phyloP scores from a whole-genome alignment of 2,888 invertebrate species.

The Apamea epomidion region DNA sequence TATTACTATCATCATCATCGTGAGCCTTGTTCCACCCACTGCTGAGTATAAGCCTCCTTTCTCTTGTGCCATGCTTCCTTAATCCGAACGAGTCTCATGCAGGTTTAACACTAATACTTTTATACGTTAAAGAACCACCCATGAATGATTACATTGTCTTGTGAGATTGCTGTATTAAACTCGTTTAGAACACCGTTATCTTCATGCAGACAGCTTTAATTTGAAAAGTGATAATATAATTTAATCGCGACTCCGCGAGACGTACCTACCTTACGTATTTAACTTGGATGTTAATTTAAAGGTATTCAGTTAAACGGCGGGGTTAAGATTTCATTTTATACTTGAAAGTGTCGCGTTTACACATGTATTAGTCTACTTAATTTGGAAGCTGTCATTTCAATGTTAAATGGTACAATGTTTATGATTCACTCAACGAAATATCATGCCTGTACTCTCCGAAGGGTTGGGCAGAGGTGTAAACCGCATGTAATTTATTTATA shows the following conservation, averaged over 20 bases:
- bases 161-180: slow-evolving; percentile 14
- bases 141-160: not conserved
- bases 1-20: not conserved
- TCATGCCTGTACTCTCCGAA: not conserved
- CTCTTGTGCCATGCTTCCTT: not conserved
- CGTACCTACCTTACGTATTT: slow-evolving; percentile 17
- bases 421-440: not conserved
- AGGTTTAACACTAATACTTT: not conserved
- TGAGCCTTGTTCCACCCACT: not conserved
- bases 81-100: not conserved
- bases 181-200: not conserved
- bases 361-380: slow-evolving; percentile 36
- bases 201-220: slow-evolving; percentile 28
- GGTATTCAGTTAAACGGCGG: slow-evolving; percentile 18
- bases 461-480: no score
- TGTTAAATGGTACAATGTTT: slow-evolving; percentile 13
- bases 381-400: slow-evolving; percentile 8
- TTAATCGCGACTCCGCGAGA: slow-evolving; percentile 19
- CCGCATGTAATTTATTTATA: not conserved
- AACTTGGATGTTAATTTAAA: slow-evolving; percentile 32
- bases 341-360: slow-evolving; percentile 25
- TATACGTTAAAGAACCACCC: not conserved
- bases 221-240: slow-evolving; percentile 34
- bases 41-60: not conserved
- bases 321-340: slow-evolving; percentile 37